Evolutionary conservation across 2,888 invertebrate genomes (phyloP).

Genomic region (Drosophila imparisetae): DNA sequence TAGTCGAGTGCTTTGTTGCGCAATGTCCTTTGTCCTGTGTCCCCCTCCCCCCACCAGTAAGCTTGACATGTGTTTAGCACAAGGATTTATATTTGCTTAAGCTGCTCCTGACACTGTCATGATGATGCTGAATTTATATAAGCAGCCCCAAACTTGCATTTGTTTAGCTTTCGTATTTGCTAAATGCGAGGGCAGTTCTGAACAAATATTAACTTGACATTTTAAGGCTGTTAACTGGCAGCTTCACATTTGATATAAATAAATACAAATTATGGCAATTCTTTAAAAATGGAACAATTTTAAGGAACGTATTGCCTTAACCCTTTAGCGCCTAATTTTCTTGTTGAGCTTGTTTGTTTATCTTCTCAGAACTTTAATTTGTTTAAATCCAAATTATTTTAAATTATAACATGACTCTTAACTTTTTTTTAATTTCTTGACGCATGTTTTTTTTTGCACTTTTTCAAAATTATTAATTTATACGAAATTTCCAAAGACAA

Average conservation of each 20-base stretch:
- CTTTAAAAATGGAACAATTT: no score
- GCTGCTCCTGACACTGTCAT: constrained; percentile 76
- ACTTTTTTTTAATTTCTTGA: neutral
- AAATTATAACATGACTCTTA: neutral
- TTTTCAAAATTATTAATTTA: neutral
- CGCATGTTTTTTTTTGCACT: no score
- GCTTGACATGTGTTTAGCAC: constrained; percentile 60
- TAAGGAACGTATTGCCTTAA: neutral
- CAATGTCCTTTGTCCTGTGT: constrained; percentile 71
- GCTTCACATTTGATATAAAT: neutral
- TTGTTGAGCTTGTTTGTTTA: neutral
- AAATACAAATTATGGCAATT: no score
- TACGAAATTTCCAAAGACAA: no score
- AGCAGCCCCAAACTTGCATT: constrained; percentile 38
- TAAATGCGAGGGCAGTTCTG: constrained; percentile 27
- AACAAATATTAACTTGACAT: neutral
- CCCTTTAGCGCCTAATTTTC: neutral
- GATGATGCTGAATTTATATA: constrained; percentile 70
- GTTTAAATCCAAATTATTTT: neutral
- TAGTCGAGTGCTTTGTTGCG: constrained; percentile 66
- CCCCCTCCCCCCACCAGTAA: neutral
- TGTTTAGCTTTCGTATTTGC: constrained; percentile 14
- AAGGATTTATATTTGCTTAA: constrained; percentile 74
- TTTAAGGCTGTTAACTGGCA: neutral
- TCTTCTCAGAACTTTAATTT: neutral